Evolutionary conservation across 2,888 invertebrate genomes (phyloP).

Genomic region (Athetis lepigone): DNA sequence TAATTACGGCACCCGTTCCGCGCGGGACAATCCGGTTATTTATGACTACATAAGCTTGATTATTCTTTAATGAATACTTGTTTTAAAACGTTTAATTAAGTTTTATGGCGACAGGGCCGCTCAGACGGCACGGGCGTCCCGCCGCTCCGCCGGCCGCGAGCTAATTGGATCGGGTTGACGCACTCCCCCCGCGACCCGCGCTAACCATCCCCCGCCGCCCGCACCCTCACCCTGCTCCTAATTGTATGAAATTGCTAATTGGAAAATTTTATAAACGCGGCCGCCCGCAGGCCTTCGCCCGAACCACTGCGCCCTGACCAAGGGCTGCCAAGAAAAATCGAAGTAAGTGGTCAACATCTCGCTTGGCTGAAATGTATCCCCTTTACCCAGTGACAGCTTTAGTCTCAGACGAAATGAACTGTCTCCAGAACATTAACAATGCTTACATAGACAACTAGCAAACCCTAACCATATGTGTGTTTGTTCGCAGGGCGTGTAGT

Average conservation of each 20-base stretch:
- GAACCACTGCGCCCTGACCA: constrained; percentile 72
- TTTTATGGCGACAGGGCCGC: constrained; percentile 91
- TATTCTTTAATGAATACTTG: constrained; percentile 91
- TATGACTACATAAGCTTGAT: constrained; percentile 91
- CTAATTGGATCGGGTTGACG: constrained; percentile 91
- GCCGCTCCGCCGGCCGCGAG: constrained; percentile 89
- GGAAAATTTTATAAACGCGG: constrained; percentile 90
- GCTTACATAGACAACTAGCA: neutral
- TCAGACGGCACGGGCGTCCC: constrained; percentile 84
- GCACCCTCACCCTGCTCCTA: constrained; percentile 81
- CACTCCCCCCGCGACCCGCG: constrained; percentile 77
- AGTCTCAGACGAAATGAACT: constrained; percentile 5
- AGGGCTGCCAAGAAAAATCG: constrained; percentile 74
- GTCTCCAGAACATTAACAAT: neutral
- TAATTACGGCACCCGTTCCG: constrained; percentile 90
- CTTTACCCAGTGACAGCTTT: constrained; percentile 30
- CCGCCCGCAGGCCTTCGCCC: constrained; percentile 84
- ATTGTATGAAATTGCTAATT: constrained; percentile 91
- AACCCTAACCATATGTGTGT: constrained; percentile 10
- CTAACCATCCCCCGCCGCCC: constrained; percentile 69
- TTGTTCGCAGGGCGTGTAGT: constrained; percentile 88
- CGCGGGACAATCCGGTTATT: constrained; percentile 91
- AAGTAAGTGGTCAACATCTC: constrained; percentile 72
- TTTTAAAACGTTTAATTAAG: constrained; percentile 91
- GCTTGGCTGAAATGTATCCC: constrained; percentile 40